Conservation (phyloP, 2,113 vertebrate genomes). For the Eulacestoma nigropectus region DNA sequence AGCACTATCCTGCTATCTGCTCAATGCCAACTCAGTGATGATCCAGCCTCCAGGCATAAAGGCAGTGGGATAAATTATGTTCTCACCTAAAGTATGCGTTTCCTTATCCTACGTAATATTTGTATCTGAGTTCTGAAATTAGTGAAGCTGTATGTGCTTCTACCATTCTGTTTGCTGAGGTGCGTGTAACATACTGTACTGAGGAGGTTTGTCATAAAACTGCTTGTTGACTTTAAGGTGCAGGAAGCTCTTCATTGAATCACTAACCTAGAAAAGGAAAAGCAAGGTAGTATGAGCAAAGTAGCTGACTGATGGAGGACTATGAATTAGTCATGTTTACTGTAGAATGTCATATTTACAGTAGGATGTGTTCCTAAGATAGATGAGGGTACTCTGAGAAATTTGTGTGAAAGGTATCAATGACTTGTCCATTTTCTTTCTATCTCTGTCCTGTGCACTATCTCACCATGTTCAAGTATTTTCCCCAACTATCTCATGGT, state of each 20-base stretch:
- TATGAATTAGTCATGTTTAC: conserved; percentile 51
- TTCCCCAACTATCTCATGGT: not conserved
- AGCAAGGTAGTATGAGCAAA: not conserved
- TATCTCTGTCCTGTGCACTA: not conserved
- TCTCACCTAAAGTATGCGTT: not conserved
- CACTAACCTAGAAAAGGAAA: not conserved
- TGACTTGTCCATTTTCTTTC: not conserved
- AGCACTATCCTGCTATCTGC: not conserved
- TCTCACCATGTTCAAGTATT: not conserved
- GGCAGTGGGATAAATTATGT: not conserved
- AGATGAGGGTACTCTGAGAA: not conserved
- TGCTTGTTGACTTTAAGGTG: not conserved
- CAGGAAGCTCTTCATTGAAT: conserved; percentile 15
- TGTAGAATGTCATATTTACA: conserved; percentile 12
- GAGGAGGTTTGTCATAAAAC: not conserved
- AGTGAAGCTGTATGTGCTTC: not conserved
- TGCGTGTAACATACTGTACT: not conserved
- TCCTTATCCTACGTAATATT: not conserved
- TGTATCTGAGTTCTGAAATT: not conserved
- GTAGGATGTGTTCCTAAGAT: conserved; percentile 8
- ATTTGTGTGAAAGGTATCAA: conserved; percentile 10
- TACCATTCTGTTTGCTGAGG: not conserved
- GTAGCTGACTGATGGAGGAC: not conserved
- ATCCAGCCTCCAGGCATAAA: not conserved
- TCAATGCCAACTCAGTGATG: not conserved